Evolutionary conservation across 1,140 invertebrate genomes (phyloP).

Genomic region (Megalopta genalis): DNA sequence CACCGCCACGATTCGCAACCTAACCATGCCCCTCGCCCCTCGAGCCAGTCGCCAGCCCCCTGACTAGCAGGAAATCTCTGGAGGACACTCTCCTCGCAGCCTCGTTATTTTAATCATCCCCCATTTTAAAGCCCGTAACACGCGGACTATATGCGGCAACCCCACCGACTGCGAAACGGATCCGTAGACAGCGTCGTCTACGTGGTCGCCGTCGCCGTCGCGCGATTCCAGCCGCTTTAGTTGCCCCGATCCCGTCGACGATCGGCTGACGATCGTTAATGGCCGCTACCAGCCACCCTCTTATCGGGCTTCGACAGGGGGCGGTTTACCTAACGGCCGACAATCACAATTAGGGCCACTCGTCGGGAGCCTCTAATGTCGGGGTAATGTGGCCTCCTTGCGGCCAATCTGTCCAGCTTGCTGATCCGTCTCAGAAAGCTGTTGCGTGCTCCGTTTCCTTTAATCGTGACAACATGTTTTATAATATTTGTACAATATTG

Average conservation of each 20-base stretch:
- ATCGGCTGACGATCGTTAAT: conserved; percentile 57
- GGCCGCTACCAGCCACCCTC: conserved; percentile 59
- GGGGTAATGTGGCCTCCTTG: not conserved
- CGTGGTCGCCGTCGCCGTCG: conserved; percentile 16
- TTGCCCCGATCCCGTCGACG: conserved; percentile 47
- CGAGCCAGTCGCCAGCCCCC: conserved; percentile 22
- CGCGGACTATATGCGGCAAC: conserved; percentile 36
- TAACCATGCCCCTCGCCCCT: not conserved
- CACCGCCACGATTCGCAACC: conserved; percentile 41
- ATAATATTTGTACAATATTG: too few species aligned
- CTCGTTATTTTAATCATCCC: conserved; percentile 78
- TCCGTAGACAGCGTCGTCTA: conserved; percentile 12
- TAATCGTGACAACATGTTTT: too few species aligned
- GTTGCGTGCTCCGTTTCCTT: too few species aligned
- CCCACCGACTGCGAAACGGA: conserved; percentile 28
- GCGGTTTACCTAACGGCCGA: conserved; percentile 33
- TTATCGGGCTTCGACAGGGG: conserved; percentile 46
- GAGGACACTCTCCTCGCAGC: conserved; percentile 67
- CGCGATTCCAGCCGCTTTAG: conserved; percentile 44
- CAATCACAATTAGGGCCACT: conserved; percentile 43
- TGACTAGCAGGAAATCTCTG: conserved; percentile 56
- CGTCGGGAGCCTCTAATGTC: not conserved
- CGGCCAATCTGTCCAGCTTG: too few species aligned
- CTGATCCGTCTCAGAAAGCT: too few species aligned
- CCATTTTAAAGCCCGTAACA: conserved; percentile 74